These are phyloP conservation scores for Leistus spinibarbis DNA, from an alignment of 2,888 invertebrate genomes.

Conservation along the genomic window DNA sequence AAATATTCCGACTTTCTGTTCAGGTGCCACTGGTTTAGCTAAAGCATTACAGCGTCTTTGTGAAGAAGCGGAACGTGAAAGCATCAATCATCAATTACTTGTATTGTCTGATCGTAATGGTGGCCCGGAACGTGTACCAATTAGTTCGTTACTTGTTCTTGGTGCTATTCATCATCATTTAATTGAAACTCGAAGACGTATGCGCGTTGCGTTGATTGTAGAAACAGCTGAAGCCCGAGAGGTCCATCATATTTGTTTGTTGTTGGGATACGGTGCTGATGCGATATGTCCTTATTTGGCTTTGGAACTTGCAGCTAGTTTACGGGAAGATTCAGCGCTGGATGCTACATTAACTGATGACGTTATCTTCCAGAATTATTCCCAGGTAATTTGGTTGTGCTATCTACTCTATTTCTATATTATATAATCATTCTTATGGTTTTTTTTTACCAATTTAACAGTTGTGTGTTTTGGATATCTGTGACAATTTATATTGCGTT, in stretches of 20 bases:
- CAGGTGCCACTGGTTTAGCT: slow-evolving; percentile 69
- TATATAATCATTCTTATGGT: no score
- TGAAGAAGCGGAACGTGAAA: slow-evolving; percentile 77
- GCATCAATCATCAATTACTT: slow-evolving; percentile 73
- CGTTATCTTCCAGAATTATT: slow-evolving; percentile 84
- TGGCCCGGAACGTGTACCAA: slow-evolving; percentile 70
- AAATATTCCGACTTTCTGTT: slow-evolving; percentile 80
- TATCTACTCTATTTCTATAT: not conserved
- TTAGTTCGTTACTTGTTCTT: slow-evolving; percentile 82
- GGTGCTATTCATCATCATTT: slow-evolving; percentile 96
- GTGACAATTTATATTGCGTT: not conserved
- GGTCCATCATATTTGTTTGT: slow-evolving; percentile 94
- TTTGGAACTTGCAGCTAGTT: slow-evolving; percentile 87
- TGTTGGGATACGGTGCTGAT: slow-evolving; percentile 96
- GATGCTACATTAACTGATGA: slow-evolving; percentile 78
- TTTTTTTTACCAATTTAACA: no score
- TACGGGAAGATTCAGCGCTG: slow-evolving; percentile 86
- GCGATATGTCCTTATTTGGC: slow-evolving; percentile 97
- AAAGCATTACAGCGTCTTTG: slow-evolving; percentile 82
- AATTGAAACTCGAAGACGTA: slow-evolving; percentile 91
- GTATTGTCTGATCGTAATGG: slow-evolving; percentile 82
- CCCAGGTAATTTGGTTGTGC: slow-evolving; percentile 69
- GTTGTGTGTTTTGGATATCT: not conserved
- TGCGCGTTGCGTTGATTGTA: slow-evolving; percentile 93
- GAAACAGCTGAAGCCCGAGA: slow-evolving; percentile 97